Evolutionary conservation across 2,113 vertebrate genomes (phyloP).

Genomic region (Boleophthalmus pectinirostris): DNA sequence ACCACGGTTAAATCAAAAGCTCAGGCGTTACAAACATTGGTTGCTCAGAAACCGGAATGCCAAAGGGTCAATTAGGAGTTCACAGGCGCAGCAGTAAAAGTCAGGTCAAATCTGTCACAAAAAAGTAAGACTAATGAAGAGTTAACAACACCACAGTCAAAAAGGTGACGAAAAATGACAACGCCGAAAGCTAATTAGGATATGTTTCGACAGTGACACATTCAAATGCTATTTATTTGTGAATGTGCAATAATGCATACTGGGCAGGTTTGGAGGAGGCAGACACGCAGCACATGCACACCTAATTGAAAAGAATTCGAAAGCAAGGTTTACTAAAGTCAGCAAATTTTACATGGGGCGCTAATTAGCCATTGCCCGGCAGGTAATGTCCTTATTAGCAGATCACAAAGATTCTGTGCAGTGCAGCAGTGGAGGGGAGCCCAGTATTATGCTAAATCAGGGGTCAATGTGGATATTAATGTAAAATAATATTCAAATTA

Average conservation of each 20-base stretch:
- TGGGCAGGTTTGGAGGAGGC: background rate
- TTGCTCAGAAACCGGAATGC: background rate
- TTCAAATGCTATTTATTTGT: background rate
- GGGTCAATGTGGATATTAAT: background rate
- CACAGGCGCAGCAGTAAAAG: background rate
- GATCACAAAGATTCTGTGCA: background rate
- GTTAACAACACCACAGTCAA: background rate
- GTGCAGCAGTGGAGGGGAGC: background rate
- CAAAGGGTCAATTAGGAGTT: background rate
- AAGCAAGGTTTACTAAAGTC: background rate
- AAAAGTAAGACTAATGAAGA: background rate
- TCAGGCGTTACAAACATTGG: background rate
- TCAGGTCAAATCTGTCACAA: background rate
- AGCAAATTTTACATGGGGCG: background rate
- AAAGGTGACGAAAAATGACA: background rate
- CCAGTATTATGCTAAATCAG: background rate
- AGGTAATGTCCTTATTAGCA: background rate
- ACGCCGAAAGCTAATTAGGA: background rate
- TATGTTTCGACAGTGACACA: background rate
- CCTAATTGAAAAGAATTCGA: background rate
- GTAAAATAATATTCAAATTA: background rate
- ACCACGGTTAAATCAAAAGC: background rate
- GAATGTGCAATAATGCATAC: background rate
- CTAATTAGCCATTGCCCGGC: constrained; percentile 1
- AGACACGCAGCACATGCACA: background rate